Evolutionary conservation across 2,797 vertebrate genomes (phyloP).

Genomic region (Mormyrus hasselquistii): DNA sequence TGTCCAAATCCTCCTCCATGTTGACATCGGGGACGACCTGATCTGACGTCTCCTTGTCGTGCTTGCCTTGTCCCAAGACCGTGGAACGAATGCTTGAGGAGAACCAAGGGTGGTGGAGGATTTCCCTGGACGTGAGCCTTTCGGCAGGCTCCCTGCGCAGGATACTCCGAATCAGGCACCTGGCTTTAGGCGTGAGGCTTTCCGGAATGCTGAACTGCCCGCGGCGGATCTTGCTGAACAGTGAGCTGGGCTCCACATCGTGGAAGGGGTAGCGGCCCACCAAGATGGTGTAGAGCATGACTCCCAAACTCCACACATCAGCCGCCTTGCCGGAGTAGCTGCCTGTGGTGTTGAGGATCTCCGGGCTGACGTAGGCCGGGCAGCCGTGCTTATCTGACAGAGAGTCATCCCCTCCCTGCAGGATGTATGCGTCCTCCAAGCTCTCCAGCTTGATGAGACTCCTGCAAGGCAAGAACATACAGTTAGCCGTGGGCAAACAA

Average conservation of each 20-base stretch:
- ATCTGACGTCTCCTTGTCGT: conserved; percentile 78
- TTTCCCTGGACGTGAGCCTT: conserved; percentile 93
- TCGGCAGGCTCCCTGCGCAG: conserved; percentile 91
- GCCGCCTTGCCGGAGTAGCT: conserved; percentile 98
- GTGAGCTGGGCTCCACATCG: conserved; percentile 91
- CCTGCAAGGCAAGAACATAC: conserved; percentile 51
- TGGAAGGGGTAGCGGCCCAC: conserved; percentile 98
- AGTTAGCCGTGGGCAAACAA: neutral
- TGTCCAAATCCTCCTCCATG: conserved; percentile 96
- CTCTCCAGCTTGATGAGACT: conserved; percentile 93
- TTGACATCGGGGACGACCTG: conserved; percentile 96
- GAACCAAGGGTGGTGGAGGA: conserved; percentile 98
- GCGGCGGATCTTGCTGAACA: conserved; percentile 96
- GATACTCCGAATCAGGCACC: conserved; percentile 97
- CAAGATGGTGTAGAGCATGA: conserved; percentile 98
- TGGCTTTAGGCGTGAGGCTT: conserved; percentile 93
- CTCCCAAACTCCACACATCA: conserved; percentile 96
- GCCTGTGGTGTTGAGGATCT: conserved; percentile 95
- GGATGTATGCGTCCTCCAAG: conserved; percentile 91
- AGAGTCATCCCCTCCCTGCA: conserved; percentile 85
- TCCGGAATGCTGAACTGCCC: conserved; percentile 99
- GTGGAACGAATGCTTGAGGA: conserved; percentile 70
- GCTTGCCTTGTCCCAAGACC: conserved; percentile 67
- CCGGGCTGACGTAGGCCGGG: conserved; percentile 95
- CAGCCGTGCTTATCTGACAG: conserved; percentile 98